Evolutionary conservation across 2,113 vertebrate species (phyloP), one percentile per base, ranked within the genome.

Genomic region (Pontoporia blainvillei): DNA sequence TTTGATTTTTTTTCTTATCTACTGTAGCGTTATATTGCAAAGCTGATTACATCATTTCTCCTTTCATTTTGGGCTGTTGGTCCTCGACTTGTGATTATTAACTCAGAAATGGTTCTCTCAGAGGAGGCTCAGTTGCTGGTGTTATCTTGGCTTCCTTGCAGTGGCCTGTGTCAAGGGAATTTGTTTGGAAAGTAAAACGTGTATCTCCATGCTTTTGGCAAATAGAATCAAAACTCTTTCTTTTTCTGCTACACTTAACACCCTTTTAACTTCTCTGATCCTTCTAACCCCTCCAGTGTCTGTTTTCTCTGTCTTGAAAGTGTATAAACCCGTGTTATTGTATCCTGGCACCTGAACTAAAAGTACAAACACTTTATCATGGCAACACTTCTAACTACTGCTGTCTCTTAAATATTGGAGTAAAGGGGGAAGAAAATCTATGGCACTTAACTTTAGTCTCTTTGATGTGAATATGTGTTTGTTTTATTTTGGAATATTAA

Each of bases 161-260:
- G 98, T 92, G 96, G 92, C 76, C 91, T 94, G 96, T 96, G 97
- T 96, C 94, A 92, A 92, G 96, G 93, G 0, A 97, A 86, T 97
- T 95, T 96, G 52, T 98, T 96, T 97, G 96, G 96, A 98, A 98
- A 98, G 91, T 93, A 97, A 95, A 95, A 98, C 96, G 95, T 97
- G 85, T 91, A 41, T 95, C 78, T 97, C 25, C 86, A 61, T 97
- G 85, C 94, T 97, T 93, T 98, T 97, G 96, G 95, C 98, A 98
- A 97, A 79, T 54, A 94, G 91, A 98, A 96, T 97, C 97, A 96
- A 95, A 83, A 90, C 69, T 97, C 94, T 95, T 85, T 98, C 97
- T 96, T 97, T 97, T 91, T 96, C 78, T 98, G 91, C 91, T 97
- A 83, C 86, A 93, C 96, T 98, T 97, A 94, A 96, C 94, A 94